A percentile compares a stretch with the other conserved stretches of the same genome.
Evolutionary conservation across 1,140 invertebrate species (phyloP).

Genomic region (Halyomorpha halys): DNA sequence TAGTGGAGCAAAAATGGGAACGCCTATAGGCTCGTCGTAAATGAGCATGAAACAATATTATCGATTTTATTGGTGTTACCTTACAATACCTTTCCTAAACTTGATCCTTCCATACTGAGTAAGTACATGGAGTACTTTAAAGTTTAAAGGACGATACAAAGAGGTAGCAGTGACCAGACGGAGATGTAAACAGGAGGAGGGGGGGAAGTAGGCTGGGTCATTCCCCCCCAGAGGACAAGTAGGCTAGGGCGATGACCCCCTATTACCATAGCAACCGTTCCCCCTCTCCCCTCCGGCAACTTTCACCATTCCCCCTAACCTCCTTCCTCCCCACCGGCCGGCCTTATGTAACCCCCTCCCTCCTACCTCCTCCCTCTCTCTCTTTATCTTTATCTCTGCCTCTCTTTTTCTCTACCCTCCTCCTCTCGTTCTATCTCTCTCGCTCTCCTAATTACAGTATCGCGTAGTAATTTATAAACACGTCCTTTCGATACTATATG

Average conservation of each 20-base stretch:
- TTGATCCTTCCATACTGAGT: no score
- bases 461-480: no score
- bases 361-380: not conserved
- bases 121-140: no score
- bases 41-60: no score
- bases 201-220: not conserved
- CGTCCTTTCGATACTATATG: no score
- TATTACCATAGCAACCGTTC: slow-evolving; percentile 1
- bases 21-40: no score
- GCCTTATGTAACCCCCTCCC: not conserved
- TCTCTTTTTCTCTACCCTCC: not conserved
- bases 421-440: not conserved
- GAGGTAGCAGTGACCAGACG: no score
- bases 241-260: slow-evolving; percentile 8
- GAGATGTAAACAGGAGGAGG: not conserved
- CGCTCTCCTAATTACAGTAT: no score
- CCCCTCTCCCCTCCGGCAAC: not conserved
- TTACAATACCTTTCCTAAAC: no score
- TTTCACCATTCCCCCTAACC: slow-evolving; percentile 10
- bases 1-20: no score
- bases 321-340: slow-evolving; percentile 1
- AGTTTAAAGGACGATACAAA: no score
- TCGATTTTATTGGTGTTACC: no score
- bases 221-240: not conserved
- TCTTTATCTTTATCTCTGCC: not conserved